phyloP scores from a whole-genome alignment of 2,797 vertebrate species.

The Phoebastria nigripes region DNA sequence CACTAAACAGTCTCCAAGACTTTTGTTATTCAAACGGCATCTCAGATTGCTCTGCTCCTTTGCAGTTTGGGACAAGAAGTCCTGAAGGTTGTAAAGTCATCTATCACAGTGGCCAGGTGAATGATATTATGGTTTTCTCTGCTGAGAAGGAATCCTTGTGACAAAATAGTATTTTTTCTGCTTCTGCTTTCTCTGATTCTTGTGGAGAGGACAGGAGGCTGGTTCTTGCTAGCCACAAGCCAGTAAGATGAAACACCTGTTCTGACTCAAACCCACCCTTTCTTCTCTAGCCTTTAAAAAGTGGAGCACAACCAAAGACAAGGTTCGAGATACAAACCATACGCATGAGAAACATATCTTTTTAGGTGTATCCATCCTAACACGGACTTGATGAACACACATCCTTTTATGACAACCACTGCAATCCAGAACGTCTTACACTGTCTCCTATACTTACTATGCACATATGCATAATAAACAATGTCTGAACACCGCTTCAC shows the following conservation, averaged over 20 bases:
- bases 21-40: not conserved
- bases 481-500: not conserved
- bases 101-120: not conserved
- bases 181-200: not conserved
- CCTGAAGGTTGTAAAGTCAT: not conserved
- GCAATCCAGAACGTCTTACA: not conserved
- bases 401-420: rapidly evolving
- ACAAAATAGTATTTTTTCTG: not conserved
- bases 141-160: not conserved
- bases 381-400: not conserved
- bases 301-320: not conserved
- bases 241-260: not conserved
- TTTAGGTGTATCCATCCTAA: not conserved
- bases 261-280: not conserved
- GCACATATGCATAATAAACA: not conserved
- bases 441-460: not conserved
- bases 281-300: not conserved
- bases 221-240: not conserved
- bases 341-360: rapidly evolving
- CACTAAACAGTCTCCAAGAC: not conserved
- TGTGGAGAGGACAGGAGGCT: not conserved
- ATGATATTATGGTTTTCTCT: not conserved
- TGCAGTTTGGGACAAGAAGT: not conserved
- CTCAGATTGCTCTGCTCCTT: not conserved
- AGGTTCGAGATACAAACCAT: not conserved